Evolutionary conservation across 2,797 vertebrate genomes (phyloP).

Genomic region (Semotilus atromaculatus): DNA sequence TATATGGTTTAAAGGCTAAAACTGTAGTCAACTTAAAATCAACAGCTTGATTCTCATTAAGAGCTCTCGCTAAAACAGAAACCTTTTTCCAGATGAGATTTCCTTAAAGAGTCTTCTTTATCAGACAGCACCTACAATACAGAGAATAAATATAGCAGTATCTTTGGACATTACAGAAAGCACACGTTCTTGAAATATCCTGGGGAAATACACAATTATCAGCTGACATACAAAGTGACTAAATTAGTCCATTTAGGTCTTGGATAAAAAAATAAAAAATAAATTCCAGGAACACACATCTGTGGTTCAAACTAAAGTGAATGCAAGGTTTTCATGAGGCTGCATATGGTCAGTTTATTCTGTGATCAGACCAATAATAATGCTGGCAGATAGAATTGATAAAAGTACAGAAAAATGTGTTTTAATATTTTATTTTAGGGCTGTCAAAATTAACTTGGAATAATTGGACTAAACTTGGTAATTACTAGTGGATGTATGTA

Average conservation of each 20-base stretch:
- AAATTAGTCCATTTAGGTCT: neutral
- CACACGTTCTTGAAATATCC: conserved; percentile 60
- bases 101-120: conserved; percentile 85
- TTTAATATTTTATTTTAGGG: neutral
- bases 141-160: conserved; percentile 91
- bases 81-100: conserved; percentile 85
- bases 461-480: neutral
- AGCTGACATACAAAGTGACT: neutral
- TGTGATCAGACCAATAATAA: neutral
- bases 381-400: neutral
- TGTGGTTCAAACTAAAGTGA: conserved; percentile 4
- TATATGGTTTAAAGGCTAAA: neutral
- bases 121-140: conserved; percentile 89
- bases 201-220: conserved; percentile 17
- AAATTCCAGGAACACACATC: neutral
- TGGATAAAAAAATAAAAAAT: neutral
- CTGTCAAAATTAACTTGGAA: neutral
- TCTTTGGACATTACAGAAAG: conserved; percentile 77
- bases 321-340: neutral
- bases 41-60: conserved; percentile 46
- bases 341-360: conserved; percentile 1
- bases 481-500: neutral
- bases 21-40: conserved; percentile 1
- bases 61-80: conserved; percentile 84
- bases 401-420: neutral